Base-by-base conservation (phyloP, 2,113 vertebrate genomes). In the Engraulis encrasicolus region DNA sequence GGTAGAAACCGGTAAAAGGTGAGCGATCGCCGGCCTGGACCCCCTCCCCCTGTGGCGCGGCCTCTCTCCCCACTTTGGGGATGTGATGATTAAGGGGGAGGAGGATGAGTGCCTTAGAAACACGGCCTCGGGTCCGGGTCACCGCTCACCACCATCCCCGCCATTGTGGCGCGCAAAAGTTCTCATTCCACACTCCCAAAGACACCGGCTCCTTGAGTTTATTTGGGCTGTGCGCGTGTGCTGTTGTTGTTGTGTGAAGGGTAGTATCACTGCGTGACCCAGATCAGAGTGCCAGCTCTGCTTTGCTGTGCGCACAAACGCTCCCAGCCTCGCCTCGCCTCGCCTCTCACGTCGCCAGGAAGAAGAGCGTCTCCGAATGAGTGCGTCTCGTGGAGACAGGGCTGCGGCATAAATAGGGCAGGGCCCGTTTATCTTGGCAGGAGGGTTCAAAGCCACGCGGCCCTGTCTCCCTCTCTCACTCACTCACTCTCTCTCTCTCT, bases 351-450 rank as follows among this genome's bases (percentile, higher is more conserved):
- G 87, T 92, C 83, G 92, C 90, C 90, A 87, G 91, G 27, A 81
- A 89, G 92, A 85, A 93, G 91, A 89, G 87, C 89, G 85, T 88
- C 89, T 87, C 81, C n/a, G n/a, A n/a, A n/a, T 71, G 85, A 89
- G 85, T 89, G 91, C 88, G 89, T n/a, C n/a, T n/a, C 87, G 89
- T 89, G 86, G 93, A 92, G 93, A 90, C 92, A 92, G n/a, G n/a
- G n/a, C n/a, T n/a, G 92, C 85, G 91, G 91, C 90, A 96, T 97
- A 97, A 97, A 97, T 97, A 97, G 96, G 93, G 92, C 89, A 93
- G 92, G 94, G 92, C 95, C n/a, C 92, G 96, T 97, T 97, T 96
- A 91, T 96, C 92, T 97, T 97, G 96, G 96, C 96, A 94, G 88
- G 89, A 89, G 89, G 93, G 91, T 92, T 94, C 92, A 94, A 94